These are phyloP conservation scores for Sinocyclocheilus anophthalmus DNA, from an alignment of 2,113 vertebrate genomes.

Conservation along the genomic window DNA sequence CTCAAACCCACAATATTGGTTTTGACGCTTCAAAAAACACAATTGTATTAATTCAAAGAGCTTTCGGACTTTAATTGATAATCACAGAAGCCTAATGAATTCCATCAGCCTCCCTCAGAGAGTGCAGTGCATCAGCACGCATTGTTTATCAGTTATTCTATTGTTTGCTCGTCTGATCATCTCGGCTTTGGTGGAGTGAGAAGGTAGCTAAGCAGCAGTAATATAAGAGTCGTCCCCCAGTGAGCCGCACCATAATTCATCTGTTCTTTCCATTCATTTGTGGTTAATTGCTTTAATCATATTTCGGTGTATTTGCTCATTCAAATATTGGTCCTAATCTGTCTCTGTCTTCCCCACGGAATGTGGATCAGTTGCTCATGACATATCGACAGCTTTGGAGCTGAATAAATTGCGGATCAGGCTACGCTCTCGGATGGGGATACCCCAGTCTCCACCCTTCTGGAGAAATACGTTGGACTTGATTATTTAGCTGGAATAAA, in stretches of 20 bases:
- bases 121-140: constrained; percentile 19
- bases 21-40: constrained; percentile 10
- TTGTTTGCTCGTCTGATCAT: constrained; percentile 49
- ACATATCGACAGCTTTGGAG: constrained; percentile 20
- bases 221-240: constrained; percentile 20
- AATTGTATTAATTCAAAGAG: constrained; percentile 57
- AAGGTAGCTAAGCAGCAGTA: constrained; percentile 40
- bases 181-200: constrained; percentile 38
- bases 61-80: constrained; percentile 60
- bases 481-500: constrained; percentile 23
- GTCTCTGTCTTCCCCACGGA: constrained; percentile 43
- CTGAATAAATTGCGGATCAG: constrained; percentile 16
- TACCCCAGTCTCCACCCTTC: background rate
- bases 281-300: constrained; percentile 57
- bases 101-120: constrained; percentile 59
- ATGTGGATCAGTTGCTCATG: constrained; percentile 45
- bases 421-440: background rate
- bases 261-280: constrained; percentile 50
- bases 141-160: constrained; percentile 43
- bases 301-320: constrained; percentile 43
- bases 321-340: constrained; percentile 47
- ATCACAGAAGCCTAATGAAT: constrained; percentile 63
- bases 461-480: constrained; percentile 4
- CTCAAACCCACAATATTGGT: background rate
- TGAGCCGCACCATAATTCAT: constrained; percentile 55